Conservation (phyloP, 2,113 vertebrate genomes). For the Neolamprologus sp. region DNA sequence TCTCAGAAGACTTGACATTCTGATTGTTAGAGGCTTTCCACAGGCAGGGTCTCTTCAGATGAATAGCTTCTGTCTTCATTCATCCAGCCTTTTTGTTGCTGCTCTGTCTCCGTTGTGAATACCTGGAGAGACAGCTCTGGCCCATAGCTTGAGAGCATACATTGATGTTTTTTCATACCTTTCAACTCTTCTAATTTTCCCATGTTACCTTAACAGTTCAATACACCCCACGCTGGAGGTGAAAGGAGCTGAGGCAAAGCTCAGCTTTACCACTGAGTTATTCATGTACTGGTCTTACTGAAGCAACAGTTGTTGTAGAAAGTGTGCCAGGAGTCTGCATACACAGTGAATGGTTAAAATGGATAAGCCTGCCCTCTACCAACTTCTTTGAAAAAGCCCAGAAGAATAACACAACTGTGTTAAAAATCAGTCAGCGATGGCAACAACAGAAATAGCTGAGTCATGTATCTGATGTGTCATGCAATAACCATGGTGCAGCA, state of each 20-base stretch:
- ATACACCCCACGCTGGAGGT: neutral
- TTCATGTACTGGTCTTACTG: neutral
- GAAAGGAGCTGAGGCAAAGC: neutral
- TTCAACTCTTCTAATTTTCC: neutral
- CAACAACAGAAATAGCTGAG: neutral
- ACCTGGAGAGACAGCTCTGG: neutral
- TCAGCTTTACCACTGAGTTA: neutral
- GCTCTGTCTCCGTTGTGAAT: neutral
- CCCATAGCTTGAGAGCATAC: neutral
- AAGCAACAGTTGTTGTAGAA: neutral
- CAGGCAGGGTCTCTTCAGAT: neutral
- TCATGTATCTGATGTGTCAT: neutral
- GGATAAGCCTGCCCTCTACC: neutral
- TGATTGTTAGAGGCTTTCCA: neutral
- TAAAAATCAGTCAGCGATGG: neutral
- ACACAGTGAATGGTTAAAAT: neutral
- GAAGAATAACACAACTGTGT: neutral
- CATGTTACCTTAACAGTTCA: neutral
- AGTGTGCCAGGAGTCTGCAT: neutral
- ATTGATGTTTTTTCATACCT: neutral
- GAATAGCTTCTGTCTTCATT: neutral
- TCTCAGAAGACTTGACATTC: neutral
- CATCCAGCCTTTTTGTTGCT: neutral
- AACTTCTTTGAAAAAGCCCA: neutral
- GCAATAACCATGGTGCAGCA: neutral